Base-by-base conservation (phyloP, 2,113 vertebrate species). In the Nyctibius bracteatus region DNA sequence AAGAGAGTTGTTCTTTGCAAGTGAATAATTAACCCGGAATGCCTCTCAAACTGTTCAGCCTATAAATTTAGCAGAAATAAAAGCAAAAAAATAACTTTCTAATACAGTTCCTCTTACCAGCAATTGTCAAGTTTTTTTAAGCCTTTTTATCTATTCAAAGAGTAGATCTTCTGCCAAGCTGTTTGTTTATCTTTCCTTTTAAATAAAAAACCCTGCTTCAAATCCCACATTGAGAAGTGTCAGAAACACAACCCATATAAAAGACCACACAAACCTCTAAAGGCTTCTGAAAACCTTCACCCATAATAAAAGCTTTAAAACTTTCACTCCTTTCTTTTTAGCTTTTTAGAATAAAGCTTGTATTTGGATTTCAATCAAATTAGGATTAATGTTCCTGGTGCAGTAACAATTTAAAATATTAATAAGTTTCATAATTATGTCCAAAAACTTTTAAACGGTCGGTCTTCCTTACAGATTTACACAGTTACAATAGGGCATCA, bases 221-320 rank as follows among this genome's bases (percentile, higher is more conserved):
- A 63, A 82, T 66, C 41, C 47, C 75, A 63, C 18, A 35, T 3
- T 16, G 71, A n/a, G 58, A 88, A 6, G 59, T 90, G 55, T 62
- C 46, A 73, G 88, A 88, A 95, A 93, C 75, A 88, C n/a, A 91
- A 79, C 68, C 55, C 75, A 55, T 49, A 54, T 19, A 79, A 61
- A 62, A 81, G 23, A 77, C 51, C 75, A 41, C 8, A 46, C 22
- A 61, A 65, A 65, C 27, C 73, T 71, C 59, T 43, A 39, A 70
- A 58, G 28, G 39, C 54, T 86, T 77, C 87, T 35, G 43, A 94
- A 93, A 92, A 73, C 46, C 52, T 86, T 71, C 27, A 22, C 21
- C 46, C 46, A 8, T 39, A 54, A 35, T 14, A 77, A 58, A 75
- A 85, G 22, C 44, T 22, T 73, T 51, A 12, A 62, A 54, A 75